Percentiles rank a stretch among this genome's conserved stretches.
phyloP scores from a whole-genome alignment of 2,113 vertebrate genomes.

The Echinops telfairi region DNA sequence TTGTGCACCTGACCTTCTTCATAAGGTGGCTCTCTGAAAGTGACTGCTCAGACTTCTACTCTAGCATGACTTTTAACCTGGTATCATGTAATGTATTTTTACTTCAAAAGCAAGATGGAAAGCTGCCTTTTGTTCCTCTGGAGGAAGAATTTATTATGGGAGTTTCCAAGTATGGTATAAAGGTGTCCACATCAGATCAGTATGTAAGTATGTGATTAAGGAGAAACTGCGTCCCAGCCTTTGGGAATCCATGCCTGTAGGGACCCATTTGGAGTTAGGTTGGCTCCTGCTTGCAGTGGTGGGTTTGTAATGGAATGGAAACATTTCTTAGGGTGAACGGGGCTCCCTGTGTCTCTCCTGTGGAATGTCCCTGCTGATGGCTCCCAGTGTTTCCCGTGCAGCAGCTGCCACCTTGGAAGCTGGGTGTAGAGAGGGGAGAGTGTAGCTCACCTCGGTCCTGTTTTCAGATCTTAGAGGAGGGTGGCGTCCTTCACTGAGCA shows the following conservation, averaged over 20 bases:
- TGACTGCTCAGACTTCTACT: neutral
- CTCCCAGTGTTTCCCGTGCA: neutral
- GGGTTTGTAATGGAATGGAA: neutral
- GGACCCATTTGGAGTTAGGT: neutral
- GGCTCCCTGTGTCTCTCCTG: neutral
- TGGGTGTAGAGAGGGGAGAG: neutral
- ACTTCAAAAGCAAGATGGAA: slow-evolving; percentile 95
- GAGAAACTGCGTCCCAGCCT: neutral
- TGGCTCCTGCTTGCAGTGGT: neutral
- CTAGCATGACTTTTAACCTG: neutral
- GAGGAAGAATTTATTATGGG: slow-evolving; percentile 97
- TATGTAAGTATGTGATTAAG: slow-evolving; percentile 92
- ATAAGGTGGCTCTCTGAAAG: neutral
- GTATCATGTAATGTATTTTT: slow-evolving; percentile 77
- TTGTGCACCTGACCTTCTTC: neutral
- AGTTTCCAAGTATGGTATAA: slow-evolving; percentile 97
- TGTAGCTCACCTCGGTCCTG: neutral
- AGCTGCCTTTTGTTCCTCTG: slow-evolving; percentile 95
- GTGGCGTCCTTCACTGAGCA: neutral
- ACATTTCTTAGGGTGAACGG: neutral
- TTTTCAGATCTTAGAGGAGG: neutral
- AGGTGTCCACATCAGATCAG: slow-evolving; percentile 95
- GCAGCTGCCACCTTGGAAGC: neutral
- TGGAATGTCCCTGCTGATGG: neutral
- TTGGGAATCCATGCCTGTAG: neutral